Evolutionary conservation across 2,113 vertebrate genomes (phyloP).

Genomic region (Cryptomyrus ogoouensis): DNA sequence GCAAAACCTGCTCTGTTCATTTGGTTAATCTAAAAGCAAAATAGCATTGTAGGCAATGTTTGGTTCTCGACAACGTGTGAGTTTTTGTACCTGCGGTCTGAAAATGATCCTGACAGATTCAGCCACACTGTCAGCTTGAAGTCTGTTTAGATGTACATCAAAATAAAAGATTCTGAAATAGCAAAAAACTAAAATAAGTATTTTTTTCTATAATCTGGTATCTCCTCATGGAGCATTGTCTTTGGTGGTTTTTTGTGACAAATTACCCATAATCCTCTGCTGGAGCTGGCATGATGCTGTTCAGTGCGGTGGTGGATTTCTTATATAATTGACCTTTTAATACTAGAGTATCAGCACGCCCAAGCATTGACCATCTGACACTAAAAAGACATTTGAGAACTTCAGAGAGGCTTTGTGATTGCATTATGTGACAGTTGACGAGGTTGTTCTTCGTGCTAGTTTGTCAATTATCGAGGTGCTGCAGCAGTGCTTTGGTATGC

Average conservation of each 20-base stretch:
- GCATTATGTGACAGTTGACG: background rate
- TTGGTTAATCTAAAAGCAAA: background rate
- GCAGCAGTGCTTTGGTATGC: background rate
- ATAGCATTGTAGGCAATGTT: background rate
- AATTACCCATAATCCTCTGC: background rate
- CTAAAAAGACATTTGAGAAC: background rate
- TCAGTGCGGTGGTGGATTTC: background rate
- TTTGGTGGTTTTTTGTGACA: background rate
- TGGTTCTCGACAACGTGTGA: background rate
- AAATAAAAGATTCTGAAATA: background rate
- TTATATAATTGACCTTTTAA: conserved; percentile 10
- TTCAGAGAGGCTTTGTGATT: background rate
- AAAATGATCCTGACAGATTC: conserved; percentile 1
- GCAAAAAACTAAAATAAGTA: background rate
- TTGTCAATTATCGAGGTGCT: background rate
- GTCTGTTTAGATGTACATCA: background rate
- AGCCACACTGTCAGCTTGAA: background rate
- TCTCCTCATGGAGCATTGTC: background rate
- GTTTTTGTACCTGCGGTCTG: background rate
- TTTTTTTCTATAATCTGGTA: background rate
- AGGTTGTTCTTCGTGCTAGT: background rate
- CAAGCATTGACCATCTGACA: conserved; percentile 5
- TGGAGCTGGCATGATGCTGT: background rate
- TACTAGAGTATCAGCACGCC: background rate
- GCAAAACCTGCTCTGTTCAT: background rate